Base-by-base conservation (phyloP, 2,888 invertebrate genomes). In the Pollenia griseotomentosa region DNA sequence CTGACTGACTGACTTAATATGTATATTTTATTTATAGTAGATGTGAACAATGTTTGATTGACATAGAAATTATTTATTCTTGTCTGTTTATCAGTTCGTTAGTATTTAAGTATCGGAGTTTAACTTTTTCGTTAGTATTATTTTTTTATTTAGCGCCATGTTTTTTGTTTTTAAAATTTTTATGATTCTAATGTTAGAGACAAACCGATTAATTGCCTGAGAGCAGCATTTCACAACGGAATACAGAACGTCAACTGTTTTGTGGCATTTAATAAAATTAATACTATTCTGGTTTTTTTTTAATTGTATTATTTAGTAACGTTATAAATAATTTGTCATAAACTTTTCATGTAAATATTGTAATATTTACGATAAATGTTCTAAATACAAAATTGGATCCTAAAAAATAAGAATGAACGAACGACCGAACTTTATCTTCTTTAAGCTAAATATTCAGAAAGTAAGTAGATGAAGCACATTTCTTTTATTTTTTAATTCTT, bases 31-130 rank as follows among this genome's bases (percentile, higher is more conserved):
- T 66, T 74, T 16, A 14, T 53, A 73, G 68, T 16, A 48, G 57
- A 63, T 80, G 63, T 61, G 73, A 75, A 66, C 77, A 59, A 59
- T 86, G 80, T 86, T 86, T 86, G 79, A 86, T 83, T 83, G 80
- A 80, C 83, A 80, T 83, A 77, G 65, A 86, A 83, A 83, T 33
- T 85, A 74, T 82, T 73, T 85, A 46, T 53, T 55, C 51, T 82
- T 73, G 66, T 55, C 77, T 78, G 68, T 16, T 19, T 77, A 16
- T 19, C 44, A 77, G 2, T 53, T 65, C n/a, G 19, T 12, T 46
- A 14, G 2, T 61, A 46, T 46, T 11, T 33, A 44, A n/a, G 14
- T 14, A 57, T 46, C 23, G 48, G 10, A 9, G 6, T 51, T 75
- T 40, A 63, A 11, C 42, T 48, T 74, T 42, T 46, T 46, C 19